Percentiles rank a stretch among this genome's conserved stretches.
Conservation (phyloP, 2,888 invertebrate genomes). For the Xanthostigma xanthostigma region DNA sequence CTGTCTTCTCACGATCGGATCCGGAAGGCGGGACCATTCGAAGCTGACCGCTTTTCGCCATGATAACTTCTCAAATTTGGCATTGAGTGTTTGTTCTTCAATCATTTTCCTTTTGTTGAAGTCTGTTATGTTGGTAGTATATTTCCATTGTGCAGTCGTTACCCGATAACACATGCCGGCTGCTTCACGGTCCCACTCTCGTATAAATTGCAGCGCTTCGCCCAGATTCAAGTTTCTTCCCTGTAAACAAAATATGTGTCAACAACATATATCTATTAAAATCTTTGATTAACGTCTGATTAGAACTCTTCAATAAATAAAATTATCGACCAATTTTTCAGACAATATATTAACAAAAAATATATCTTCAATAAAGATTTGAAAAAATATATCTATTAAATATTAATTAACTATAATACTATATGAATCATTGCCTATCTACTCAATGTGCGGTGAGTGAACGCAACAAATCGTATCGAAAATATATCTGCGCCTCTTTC, state of each 20-base stretch:
- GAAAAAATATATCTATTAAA: no score
- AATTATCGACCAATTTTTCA: no score
- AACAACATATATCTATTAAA: no score
- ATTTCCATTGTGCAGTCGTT: constrained; percentile 58
- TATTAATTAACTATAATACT: no score
- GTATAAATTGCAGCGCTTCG: constrained; percentile 54
- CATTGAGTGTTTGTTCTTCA: constrained; percentile 52
- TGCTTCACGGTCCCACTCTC: constrained; percentile 58
- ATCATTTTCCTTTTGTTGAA: constrained; percentile 52
- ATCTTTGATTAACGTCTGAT: no score
- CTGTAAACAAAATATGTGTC: constrained; percentile 26
- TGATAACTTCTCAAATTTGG: constrained; percentile 59
- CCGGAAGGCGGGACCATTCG: constrained; percentile 50
- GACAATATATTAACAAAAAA: no score
- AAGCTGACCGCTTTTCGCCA: constrained; percentile 58
- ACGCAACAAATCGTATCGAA: no score
- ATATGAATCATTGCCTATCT: no score
- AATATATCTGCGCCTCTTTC: no score
- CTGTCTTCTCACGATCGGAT: constrained; percentile 50
- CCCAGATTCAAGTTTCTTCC: constrained; percentile 47
- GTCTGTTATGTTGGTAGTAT: constrained; percentile 63
- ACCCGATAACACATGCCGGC: constrained; percentile 57
- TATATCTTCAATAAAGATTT: no score
- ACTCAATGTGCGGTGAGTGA: no score
- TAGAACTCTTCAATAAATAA: no score